Conservation (phyloP, 2,797 vertebrate species). For the Heliangelus exortis region DNA sequence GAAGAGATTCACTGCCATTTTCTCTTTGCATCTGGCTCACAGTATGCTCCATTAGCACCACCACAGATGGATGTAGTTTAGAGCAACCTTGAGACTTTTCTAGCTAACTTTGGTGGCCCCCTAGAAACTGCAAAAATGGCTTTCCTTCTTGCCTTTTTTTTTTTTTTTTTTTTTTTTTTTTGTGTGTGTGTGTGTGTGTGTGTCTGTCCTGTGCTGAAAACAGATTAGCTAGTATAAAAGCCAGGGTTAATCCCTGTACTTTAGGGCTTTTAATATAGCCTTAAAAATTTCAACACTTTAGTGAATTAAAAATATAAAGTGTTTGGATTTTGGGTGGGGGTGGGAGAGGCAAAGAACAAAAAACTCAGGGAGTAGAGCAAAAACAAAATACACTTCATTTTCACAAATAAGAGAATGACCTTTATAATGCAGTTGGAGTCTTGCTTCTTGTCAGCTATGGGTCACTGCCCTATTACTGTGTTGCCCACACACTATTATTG, state of each 20-base stretch:
- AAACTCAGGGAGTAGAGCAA: neutral
- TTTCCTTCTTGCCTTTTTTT: neutral
- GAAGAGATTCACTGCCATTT: neutral
- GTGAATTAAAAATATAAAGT: conserved; percentile 5
- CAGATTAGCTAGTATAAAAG: neutral
- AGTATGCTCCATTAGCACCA: neutral
- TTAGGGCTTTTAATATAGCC: neutral
- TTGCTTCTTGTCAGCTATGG: conserved; percentile 72
- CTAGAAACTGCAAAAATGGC: neutral
- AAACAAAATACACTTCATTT: conserved; percentile 7
- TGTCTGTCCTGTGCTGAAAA: neutral
- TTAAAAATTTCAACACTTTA: neutral
- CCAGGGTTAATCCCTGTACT: neutral
- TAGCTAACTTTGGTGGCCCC: neutral
- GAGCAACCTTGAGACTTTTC: neutral
- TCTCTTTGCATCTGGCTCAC: neutral
- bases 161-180: no score
- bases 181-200: no score
- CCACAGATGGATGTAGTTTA: neutral
- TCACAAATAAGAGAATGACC: conserved; percentile 62
- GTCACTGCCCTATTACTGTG: conserved; percentile 58
- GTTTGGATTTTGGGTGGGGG: neutral
- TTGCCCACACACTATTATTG: conserved; percentile 38
- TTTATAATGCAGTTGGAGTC: conserved; percentile 50
- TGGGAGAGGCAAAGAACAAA: neutral